Base-by-base conservation (phyloP, 1,140 invertebrate genomes). In the Bombus waltoni region DNA sequence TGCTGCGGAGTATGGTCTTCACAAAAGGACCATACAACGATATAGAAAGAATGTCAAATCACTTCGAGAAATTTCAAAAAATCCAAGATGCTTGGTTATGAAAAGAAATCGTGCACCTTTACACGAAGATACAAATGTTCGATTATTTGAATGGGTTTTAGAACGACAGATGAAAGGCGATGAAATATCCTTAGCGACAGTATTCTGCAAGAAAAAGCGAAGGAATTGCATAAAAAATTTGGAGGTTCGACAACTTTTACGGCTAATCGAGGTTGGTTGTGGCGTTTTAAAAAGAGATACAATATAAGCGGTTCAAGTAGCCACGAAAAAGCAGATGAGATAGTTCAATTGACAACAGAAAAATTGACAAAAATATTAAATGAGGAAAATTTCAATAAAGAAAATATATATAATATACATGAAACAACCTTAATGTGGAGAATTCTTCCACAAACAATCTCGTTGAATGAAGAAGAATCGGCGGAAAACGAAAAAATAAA, bases 321-420 rank as follows among this genome's bases (percentile, higher is more conserved):
- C 11, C 35, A 77, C 5, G 15, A 40, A 59, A 38, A 40, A 11
- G 32, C 11, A 65, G 3, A n/a, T 11, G 15, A 77, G 15, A 18
- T n/a, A 53, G 22, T 8, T 25, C 38, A 65, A 65, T 42, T 77
- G 13, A 10, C 35, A 22, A n/a, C 15, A 42, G 32, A 77, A 28
- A 22, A 65, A 65, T 42, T 77, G 32, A 22, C 18, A 42, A n/a
- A 77, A 42, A 4, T 77, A 40, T 42, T 77, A 42, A 42, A 10
- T 28, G 40, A 77, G 15, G 38, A 62, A 53, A 42, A 77, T 42
- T 44, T 62, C 28, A 32, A 77, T 18, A 9, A 25, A 25, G 28
- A 77, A 13, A 65, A 65, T 62, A 22, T 77, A 62, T 77, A 77
- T 32, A 77, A 62, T 32, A 42, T 77, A n/a, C 15, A 77, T 0